A percentile compares a stretch with the other conserved stretches of the same genome.
phyloP scores from a whole-genome alignment of 2,797 vertebrate genomes.

The Okamejei kenojei region DNA sequence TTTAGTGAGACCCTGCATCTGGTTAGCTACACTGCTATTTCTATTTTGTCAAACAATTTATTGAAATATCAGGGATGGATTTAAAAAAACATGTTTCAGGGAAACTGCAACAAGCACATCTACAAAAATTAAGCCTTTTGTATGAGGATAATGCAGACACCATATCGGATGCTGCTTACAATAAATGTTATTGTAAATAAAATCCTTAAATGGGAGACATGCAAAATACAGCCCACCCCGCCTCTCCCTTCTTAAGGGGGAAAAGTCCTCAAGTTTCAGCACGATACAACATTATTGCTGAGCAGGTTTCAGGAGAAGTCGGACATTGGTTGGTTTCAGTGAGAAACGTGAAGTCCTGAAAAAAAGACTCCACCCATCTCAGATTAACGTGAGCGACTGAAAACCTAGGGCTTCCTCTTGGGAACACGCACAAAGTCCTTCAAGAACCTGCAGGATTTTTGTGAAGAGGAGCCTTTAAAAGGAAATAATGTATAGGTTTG shows the following conservation, averaged over 20 bases:
- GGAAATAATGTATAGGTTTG: not conserved
- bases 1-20: not conserved
- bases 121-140: not conserved
- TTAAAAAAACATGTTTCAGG: not conserved
- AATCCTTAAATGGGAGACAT: not conserved
- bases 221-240: not conserved
- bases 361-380: not conserved
- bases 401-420: not conserved
- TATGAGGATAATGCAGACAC: not conserved
- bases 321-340: not conserved
- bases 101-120: conserved; percentile 12
- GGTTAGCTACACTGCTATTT: not conserved
- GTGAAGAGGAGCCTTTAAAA: not conserved
- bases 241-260: not conserved
- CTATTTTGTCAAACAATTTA: conserved; percentile 18
- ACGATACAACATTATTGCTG: not conserved
- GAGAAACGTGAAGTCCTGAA: not conserved
- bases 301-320: conserved; percentile 3
- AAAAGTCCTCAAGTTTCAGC: conserved; percentile 4
- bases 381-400: not conserved
- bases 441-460: not conserved
- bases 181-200: conserved; percentile 4
- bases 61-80: not conserved
- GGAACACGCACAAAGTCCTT: not conserved
- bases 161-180: not conserved